Base-by-base conservation (phyloP, 2,888 invertebrate species). In the Timema podura region DNA sequence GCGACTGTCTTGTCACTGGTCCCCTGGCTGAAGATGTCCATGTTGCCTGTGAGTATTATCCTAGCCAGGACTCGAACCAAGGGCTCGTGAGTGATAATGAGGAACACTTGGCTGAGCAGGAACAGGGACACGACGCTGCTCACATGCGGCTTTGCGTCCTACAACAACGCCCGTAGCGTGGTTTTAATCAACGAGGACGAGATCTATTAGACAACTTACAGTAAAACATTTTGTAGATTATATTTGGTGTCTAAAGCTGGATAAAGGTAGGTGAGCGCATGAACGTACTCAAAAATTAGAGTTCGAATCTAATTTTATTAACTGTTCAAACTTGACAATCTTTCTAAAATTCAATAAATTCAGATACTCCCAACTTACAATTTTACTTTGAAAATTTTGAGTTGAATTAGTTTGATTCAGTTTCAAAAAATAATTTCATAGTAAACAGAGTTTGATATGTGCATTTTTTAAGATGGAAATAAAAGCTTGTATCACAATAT, bases 101-200 rank as follows among this genome's bases (percentile, higher is more conserved):
- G 85, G 83, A 98, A 98, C 65, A 98, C 96, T 87, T 97, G 93
- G 1, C 96, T 96, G 72, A 97, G 83, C 70, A 98, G 83, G 83
- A 95, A 98, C 72, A 98, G 83, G 0, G 96, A 89, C 6, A 97
- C 95, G 10, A 96, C 93, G 73, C 93, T 91, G 72, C 96, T 95
- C 0, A 96, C 92, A 73, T 91, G 89, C 5, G 89, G 89, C 80
- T 88, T 88, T 8, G 79, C 82, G 71, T 78, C 80, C 76, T 80
- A 68, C 9, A 73, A 75, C 48, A 69, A 70, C 47, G 48, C 54
- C 10, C 49, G 71, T 49, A 30, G n/a, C 30, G 30, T 1, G 1
- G 30, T 1, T 30, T 30, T 30, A 2, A 30, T 11, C 11, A 46
- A n/a, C 45, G 2, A 47, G 15, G 48, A 68, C 13, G 54, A 49